phyloP scores from a whole-genome alignment of 2,113 vertebrate species.

The Melanerpes aurifrons region DNA sequence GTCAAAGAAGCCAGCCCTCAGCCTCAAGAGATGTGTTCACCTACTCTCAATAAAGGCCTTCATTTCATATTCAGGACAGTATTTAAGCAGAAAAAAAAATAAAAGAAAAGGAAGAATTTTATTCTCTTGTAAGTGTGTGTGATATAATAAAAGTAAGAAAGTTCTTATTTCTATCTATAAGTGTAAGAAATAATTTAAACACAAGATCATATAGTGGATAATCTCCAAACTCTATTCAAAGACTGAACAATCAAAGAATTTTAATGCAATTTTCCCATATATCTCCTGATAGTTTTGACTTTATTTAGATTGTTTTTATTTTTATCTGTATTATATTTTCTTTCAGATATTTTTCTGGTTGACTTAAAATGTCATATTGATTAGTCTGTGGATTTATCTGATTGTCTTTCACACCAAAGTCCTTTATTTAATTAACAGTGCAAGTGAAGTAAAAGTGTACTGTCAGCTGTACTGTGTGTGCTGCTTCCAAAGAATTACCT shows the following conservation, averaged over 20 bases:
- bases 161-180: background rate
- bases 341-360: background rate
- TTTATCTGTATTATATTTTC: background rate
- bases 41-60: background rate
- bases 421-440: slow-evolving; percentile 10
- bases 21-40: background rate
- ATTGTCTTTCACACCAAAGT: slow-evolving; percentile 12
- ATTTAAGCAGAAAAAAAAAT: background rate
- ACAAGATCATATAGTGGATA: accelerated
- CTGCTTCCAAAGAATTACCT: background rate
- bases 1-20: background rate
- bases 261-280: background rate
- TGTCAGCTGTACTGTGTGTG: background rate
- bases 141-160: background rate
- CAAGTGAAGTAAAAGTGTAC: background rate
- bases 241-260: background rate
- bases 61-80: background rate
- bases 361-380: background rate
- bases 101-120: background rate
- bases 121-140: background rate
- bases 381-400: background rate
- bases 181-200: background rate
- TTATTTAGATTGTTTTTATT: background rate
- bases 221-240: background rate
- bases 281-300: background rate